Percentiles rank a stretch among this genome's conserved stretches.
Conservation (phyloP, 2,888 invertebrate species). For the Drosophila longiperda region DNA sequence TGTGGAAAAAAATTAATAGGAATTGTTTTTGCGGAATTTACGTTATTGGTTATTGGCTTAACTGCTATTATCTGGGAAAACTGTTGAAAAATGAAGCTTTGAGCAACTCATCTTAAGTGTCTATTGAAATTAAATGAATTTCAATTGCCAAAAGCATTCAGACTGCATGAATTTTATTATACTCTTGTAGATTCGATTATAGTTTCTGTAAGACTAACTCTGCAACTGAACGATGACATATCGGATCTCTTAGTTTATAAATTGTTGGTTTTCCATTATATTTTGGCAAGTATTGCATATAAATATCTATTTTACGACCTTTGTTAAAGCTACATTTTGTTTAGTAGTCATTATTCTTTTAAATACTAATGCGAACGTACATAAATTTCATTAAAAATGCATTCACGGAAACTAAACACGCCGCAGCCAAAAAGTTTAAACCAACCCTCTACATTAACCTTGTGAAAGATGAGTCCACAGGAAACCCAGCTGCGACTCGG, state of each 20-base stretch:
- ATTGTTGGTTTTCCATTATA: neutral
- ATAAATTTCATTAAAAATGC: slow-evolving; percentile 79
- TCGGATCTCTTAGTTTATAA: neutral
- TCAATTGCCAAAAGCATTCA: neutral
- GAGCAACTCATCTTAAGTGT: neutral
- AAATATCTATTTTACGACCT: neutral
- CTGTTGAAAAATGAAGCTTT: neutral
- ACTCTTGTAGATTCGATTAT: neutral
- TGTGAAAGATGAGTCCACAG: slow-evolving; percentile 37
- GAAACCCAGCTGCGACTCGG: slow-evolving; percentile 59
- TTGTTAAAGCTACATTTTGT: slow-evolving; percentile 11
- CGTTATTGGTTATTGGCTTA: neutral
- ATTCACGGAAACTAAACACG: slow-evolving; percentile 45
- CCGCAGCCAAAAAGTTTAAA: slow-evolving; percentile 32
- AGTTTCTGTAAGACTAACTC: neutral
- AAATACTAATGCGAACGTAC: slow-evolving; percentile 58
- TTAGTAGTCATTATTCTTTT: slow-evolving; percentile 29
- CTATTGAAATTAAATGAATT: neutral
- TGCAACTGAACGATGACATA: neutral
- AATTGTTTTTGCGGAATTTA: slow-evolving; percentile 6
- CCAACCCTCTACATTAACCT: slow-evolving; percentile 52
- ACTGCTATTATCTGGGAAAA: neutral
- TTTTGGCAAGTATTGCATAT: neutral
- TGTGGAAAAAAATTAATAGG: neutral
- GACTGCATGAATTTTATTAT: neutral